These are phyloP conservation scores for Coelopa frigida DNA, from an alignment of 1,140 invertebrate species.

Conservation along the genomic window DNA sequence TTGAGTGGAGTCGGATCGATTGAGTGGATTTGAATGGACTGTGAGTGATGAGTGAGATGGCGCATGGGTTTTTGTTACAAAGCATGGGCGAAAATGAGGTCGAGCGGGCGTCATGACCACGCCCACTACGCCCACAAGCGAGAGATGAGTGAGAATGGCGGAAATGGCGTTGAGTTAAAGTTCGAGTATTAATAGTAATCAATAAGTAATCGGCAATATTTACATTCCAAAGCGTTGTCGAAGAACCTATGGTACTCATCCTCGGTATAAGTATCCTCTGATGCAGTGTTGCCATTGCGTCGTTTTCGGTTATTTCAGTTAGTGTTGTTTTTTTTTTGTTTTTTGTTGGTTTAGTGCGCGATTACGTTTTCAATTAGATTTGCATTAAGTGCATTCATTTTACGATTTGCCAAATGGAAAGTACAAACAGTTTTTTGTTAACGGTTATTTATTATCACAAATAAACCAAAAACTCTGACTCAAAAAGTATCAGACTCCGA, in stretches of 20 bases:
- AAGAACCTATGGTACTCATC: conserved; percentile 71
- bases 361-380: not conserved
- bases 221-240: conserved; percentile 71
- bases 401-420: not conserved
- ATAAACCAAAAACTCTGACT: no score
- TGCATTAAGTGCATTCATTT: conserved; percentile 8
- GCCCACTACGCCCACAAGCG: conserved; percentile 5
- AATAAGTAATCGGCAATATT: conserved; percentile 27
- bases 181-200: no score
- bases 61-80: no score
- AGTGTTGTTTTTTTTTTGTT: conserved; percentile 11
- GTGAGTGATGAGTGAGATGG: no score
- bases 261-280: conserved; percentile 49
- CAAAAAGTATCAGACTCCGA: no score
- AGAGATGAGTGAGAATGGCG: not conserved
- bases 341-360: conserved; percentile 5
- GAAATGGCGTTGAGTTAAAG: no score
- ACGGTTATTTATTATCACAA: conserved; percentile 15
- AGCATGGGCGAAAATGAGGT: no score
- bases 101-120: conserved; percentile 12
- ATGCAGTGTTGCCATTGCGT: not conserved
- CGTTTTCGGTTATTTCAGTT: conserved; percentile 13
- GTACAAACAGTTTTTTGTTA: conserved; percentile 8
- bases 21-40: no score
- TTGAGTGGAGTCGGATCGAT: no score